Conservation (phyloP, 2,113 vertebrate species). For the Acrocephalus kingi region DNA sequence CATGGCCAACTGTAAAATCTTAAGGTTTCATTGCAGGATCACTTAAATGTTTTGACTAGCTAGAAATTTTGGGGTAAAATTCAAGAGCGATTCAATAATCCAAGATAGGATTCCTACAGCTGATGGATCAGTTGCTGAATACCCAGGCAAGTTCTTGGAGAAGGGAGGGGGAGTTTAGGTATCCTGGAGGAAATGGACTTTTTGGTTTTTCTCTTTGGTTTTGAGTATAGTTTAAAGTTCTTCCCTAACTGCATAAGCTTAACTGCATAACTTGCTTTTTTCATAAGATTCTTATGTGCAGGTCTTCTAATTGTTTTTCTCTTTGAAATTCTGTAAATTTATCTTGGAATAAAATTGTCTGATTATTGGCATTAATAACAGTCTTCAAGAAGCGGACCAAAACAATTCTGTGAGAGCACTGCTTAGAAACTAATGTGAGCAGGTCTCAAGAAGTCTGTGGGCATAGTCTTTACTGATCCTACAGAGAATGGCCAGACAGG, state of each 20-base stretch:
- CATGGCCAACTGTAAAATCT: conserved; percentile 54
- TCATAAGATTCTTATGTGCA: not conserved
- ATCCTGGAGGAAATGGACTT: not conserved
- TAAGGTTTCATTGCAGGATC: conserved; percentile 61
- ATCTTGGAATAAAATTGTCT: not conserved
- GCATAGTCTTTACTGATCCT: not conserved
- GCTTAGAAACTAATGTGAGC: not conserved
- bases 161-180: conserved; percentile 33
- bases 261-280: not conserved
- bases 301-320: conserved; percentile 11
- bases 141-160: not conserved
- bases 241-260: not conserved
- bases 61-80: conserved; percentile 52
- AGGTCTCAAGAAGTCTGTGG: not conserved
- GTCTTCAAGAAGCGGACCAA: conserved; percentile 4
- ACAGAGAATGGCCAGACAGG: conserved; percentile 21
- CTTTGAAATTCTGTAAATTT: conserved; percentile 7
- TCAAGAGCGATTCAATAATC: conserved; percentile 9
- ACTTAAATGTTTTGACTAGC: conserved; percentile 54
- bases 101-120: conserved; percentile 13
- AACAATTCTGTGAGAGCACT: not conserved
- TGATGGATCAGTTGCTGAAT: conserved; percentile 44
- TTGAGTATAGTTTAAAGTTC: conserved; percentile 14
- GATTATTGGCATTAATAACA: not conserved
- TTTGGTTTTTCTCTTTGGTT: not conserved